Evolutionary conservation across 2,113 vertebrate genomes (phyloP).

Genomic region (Piaya cayana): DNA sequence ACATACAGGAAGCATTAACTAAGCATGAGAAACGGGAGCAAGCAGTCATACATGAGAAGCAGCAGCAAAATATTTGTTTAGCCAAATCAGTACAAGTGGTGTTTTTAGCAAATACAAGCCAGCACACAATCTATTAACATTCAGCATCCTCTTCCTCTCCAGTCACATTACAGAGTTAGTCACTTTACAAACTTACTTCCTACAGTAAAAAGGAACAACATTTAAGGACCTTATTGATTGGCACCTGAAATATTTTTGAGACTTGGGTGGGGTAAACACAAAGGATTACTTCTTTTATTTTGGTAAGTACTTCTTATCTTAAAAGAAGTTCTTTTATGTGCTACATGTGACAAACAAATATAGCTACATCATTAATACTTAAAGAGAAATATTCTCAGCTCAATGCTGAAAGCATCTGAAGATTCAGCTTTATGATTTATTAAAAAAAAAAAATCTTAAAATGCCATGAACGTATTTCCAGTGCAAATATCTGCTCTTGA

Average conservation of each 20-base stretch:
- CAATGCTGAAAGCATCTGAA: conserved; percentile 81
- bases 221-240: background rate
- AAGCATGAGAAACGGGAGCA: background rate
- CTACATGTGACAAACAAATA: conserved; percentile 70
- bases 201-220: conserved; percentile 15
- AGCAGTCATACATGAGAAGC: background rate
- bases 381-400: conserved; percentile 85
- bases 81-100: background rate
- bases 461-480: conserved; percentile 33
- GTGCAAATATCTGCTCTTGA: conserved; percentile 55
- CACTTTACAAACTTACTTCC: background rate
- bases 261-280: background rate
- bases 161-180: background rate
- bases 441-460: conserved; percentile 70
- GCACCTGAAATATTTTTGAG: conserved; percentile 2
- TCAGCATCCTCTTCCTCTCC: background rate
- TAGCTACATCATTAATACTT: conserved; percentile 83
- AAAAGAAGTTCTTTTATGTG: conserved; percentile 73
- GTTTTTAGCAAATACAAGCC: background rate
- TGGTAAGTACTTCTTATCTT: conserved; percentile 8
- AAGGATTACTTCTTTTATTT: conserved; percentile 32
- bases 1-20: background rate
- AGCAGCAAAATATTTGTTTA: background rate
- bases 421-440: conserved; percentile 86
- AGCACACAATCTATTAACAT: background rate